Base-by-base conservation (phyloP, 2,113 vertebrate genomes). In the Lophotis ruficrista region DNA sequence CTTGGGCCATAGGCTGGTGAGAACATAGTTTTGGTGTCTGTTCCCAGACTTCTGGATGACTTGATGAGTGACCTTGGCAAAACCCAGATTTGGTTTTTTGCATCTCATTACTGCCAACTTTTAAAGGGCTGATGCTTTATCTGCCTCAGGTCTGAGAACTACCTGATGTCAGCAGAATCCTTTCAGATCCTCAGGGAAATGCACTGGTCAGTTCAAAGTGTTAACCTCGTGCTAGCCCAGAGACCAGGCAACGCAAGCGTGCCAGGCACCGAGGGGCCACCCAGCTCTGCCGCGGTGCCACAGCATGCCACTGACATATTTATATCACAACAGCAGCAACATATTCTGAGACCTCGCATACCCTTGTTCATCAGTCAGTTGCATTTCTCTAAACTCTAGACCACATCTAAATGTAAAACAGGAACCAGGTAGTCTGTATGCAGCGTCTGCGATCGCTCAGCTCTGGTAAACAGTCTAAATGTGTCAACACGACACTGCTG, bases 391-490 rank as follows among this genome's bases (percentile, higher is more conserved):
- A 97, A 96, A 93, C 84, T 94, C 94, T 88, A 87, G 93, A 85
- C 96, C 95, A 90, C 97, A 96, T 92, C 71, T 90, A 58, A 89
- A 90, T 91, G 82, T 75, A 95, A 95, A 97, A 97, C 96, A 97
- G 97, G 98, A 98, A 97, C 70, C 93, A 87, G 57, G 75, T 83
- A 69, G 92, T 92, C 96, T 92, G 96, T 75, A 78, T 16, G 25
- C 83, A 93, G 84, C 5, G 78, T 96, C 93, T 97, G 90, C 14
- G 14, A 97, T 96, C 45, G 1, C 80, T 96, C 83, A 69, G 88
- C 93, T 96, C 93, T 97, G 87, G 87, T 96, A 95, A 97, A 96
- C 83, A 96, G 86, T 77, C 95, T 96, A 90, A 97, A 94, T 92
- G 72, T 95, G 95, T 89, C 92, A 93, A 72, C 75, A 82, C 1